Percentiles rank a stretch among this genome's conserved stretches.
These are phyloP conservation scores for Apodemia duryi DNA, from an alignment of 2,888 invertebrate species.

Conservation along the genomic window DNA sequence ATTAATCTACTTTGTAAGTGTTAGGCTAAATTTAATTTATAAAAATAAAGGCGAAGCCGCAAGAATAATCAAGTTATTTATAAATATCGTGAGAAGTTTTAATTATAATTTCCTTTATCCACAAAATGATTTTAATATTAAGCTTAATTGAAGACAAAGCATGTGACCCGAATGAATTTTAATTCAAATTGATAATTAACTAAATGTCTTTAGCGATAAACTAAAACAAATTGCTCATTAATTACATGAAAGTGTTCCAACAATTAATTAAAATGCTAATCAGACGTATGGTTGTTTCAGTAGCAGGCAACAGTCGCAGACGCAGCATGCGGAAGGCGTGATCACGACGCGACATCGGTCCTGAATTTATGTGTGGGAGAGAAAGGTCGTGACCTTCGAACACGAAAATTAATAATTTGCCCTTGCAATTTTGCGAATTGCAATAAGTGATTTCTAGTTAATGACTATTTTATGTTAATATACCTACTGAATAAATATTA, in stretches of 20 bases:
- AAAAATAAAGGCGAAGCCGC: no score
- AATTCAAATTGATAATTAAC: constrained; percentile 7
- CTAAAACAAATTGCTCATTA: constrained; percentile 16
- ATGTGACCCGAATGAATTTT: not conserved
- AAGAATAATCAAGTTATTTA: no score
- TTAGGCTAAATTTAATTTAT: no score
- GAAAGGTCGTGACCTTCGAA: constrained; percentile 53
- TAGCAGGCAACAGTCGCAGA: constrained; percentile 21
- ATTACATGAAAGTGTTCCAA: constrained; percentile 20
- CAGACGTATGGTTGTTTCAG: constrained; percentile 16
- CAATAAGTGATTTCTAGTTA: constrained; percentile 1
- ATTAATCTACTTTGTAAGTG: no score
- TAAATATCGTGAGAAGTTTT: no score
- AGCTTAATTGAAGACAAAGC: not conserved
- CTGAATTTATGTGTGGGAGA: constrained; percentile 68
- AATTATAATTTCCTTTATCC: no score
- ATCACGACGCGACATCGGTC: constrained; percentile 59
- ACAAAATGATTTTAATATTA: not conserved
- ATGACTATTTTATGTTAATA: not conserved
- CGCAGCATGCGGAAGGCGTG: constrained; percentile 37
- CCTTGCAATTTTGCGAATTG: constrained; percentile 17
- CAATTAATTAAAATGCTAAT: constrained; percentile 23
- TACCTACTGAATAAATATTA: not conserved
- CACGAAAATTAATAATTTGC: constrained; percentile 52
- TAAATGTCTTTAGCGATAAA: not conserved